Conservation (phyloP, 1,140 invertebrate genomes). For the Eueides isabella region DNA sequence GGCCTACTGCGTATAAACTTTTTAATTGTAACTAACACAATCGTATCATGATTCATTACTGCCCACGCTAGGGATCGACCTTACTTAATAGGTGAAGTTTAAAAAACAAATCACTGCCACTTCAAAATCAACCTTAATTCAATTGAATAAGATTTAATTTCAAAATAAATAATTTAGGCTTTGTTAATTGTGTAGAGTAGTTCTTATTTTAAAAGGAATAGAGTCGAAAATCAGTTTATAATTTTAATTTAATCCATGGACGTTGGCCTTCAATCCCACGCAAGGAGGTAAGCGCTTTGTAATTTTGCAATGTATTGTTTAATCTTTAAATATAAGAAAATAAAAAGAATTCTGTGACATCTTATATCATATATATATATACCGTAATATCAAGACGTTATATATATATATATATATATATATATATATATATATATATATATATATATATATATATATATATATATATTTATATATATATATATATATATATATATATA, state of each 20-base stretch:
- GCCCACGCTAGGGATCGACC: conserved; percentile 25
- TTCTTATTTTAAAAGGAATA: background rate
- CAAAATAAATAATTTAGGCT: background rate
- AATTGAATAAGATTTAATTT: background rate
- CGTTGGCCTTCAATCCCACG: conserved; percentile 15
- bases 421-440: too few species aligned
- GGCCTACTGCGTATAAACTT: too few species aligned
- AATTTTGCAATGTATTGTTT: conserved; percentile 9
- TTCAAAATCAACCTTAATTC: background rate
- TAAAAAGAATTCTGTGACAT: background rate
- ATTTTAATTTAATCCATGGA: background rate
- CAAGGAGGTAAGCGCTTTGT: conserved; percentile 12
- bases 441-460: too few species aligned
- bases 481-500: too few species aligned
- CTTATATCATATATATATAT: too few species aligned
- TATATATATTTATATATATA: too few species aligned
- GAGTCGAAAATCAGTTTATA: background rate
- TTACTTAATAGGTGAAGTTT: conserved; percentile 21
- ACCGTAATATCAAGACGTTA: too few species aligned
- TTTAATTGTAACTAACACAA: conserved; percentile 13
- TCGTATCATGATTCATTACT: conserved; percentile 19
- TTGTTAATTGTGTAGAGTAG: background rate
- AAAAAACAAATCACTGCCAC: background rate
- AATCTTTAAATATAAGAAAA: background rate
- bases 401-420: too few species aligned